phyloP scores from a whole-genome alignment of 2,888 invertebrate species.

The Vesta saturnalis region DNA sequence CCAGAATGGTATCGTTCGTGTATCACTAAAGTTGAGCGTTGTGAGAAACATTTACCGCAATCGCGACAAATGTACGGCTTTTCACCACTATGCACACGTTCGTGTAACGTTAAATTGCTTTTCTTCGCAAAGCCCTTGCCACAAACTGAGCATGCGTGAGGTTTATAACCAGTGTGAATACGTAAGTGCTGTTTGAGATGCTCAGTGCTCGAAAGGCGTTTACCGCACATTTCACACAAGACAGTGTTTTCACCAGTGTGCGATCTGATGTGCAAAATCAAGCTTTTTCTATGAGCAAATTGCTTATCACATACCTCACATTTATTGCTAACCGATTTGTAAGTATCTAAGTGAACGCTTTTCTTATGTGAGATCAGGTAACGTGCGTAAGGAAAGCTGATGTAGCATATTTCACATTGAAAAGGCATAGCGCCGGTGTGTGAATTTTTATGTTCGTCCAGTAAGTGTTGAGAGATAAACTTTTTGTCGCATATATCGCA shows the following conservation, averaged over 20 bases:
- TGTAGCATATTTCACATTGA: slow-evolving; percentile 61
- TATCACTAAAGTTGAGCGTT: slow-evolving; percentile 68
- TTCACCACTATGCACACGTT: slow-evolving; percentile 69
- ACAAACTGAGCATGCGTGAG: slow-evolving; percentile 51
- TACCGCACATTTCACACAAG: slow-evolving; percentile 68
- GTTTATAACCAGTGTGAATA: slow-evolving; percentile 65
- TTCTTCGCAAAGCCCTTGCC: slow-evolving; percentile 68
- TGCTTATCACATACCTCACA: slow-evolving; percentile 63
- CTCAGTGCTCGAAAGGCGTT: slow-evolving; percentile 61
- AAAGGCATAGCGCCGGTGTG: slow-evolving; percentile 63
- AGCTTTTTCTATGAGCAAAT: slow-evolving; percentile 55
- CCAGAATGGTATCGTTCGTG: slow-evolving; percentile 69
- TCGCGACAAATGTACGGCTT: slow-evolving; percentile 68
- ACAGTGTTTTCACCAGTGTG: slow-evolving; percentile 62
- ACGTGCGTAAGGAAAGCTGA: slow-evolving; percentile 54
- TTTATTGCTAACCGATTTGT: slow-evolving; percentile 49
- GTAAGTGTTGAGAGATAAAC: slow-evolving; percentile 24
- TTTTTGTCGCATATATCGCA: slow-evolving; percentile 30
- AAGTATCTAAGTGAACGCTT: slow-evolving; percentile 58
- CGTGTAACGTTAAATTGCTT: slow-evolving; percentile 68
- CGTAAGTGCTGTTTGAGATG: slow-evolving; percentile 65
- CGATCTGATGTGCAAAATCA: slow-evolving; percentile 53
- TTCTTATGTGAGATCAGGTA: slow-evolving; percentile 63
- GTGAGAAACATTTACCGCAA: slow-evolving; percentile 69
- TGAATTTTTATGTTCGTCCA: slow-evolving; percentile 46